These are phyloP conservation scores for Phylloscopus collybita DNA, from an alignment of 2,797 vertebrate genomes.

Conservation along the genomic window DNA sequence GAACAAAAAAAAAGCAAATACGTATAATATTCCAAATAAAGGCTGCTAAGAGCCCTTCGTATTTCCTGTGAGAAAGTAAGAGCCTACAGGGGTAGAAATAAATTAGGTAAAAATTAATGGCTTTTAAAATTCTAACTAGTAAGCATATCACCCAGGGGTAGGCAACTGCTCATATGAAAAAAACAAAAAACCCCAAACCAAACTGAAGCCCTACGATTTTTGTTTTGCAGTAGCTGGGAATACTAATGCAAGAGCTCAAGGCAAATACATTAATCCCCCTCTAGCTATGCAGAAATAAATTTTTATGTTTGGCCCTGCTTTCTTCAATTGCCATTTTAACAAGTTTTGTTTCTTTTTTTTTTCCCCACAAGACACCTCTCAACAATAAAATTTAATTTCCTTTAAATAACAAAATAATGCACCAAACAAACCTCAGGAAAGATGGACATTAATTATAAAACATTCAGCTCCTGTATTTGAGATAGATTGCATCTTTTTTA, in stretches of 20 bases:
- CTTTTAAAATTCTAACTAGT: conserved; percentile 49
- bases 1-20: not conserved
- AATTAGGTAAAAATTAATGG: conserved; percentile 63
- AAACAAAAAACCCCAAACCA: not conserved
- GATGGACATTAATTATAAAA: not conserved
- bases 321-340: conserved; percentile 52
- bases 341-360: not conserved
- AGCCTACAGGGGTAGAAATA: conserved; percentile 5
- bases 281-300: conserved; percentile 9
- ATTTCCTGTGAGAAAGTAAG: conserved; percentile 18
- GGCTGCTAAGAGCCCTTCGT: not conserved
- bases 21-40: not conserved
- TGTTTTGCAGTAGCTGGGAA: conserved; percentile 25
- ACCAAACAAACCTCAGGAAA: not conserved
- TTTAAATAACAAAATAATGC: conserved; percentile 46
- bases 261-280: conserved; percentile 41
- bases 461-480: not conserved
- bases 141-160: conserved; percentile 52
- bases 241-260: conserved; percentile 59
- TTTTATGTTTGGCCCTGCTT: not conserved
- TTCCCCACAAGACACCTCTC: not conserved
- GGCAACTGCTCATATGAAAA: not conserved
- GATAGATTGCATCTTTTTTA: not conserved
- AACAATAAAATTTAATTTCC: conserved; percentile 45
- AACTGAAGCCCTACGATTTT: conserved; percentile 24